These are phyloP conservation scores for Pelagia noctiluca DNA, from an alignment of 30 jellyfish, hydroid and myxozoan genomes.

Conservation along the genomic window DNA sequence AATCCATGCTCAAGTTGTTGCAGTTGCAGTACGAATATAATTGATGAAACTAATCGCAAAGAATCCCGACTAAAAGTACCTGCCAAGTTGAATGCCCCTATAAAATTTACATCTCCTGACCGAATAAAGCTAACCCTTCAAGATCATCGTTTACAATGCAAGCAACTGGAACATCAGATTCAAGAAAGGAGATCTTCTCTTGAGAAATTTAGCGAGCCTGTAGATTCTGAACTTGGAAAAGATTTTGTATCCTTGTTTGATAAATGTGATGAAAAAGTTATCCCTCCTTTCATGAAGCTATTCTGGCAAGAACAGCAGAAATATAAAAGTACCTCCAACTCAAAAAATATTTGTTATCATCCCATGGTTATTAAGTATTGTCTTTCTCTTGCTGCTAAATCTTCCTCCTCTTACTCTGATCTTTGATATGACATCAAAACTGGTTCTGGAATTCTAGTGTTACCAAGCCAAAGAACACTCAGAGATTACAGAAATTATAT, in stretches of 20 bases:
- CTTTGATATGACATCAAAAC: conserved; percentile 27
- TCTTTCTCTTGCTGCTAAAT: no score
- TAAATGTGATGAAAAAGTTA: conserved; percentile 33
- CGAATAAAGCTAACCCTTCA: conserved; percentile 1
- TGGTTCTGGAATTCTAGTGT: conserved; percentile 21
- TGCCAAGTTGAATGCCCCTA: conserved; percentile 5
- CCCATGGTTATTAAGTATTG: conserved; percentile 42
- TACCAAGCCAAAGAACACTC: conserved; percentile 39
- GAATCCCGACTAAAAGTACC: conserved; percentile 12
- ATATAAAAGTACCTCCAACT: not conserved
- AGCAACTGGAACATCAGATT: not conserved
- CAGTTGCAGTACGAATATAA: not conserved
- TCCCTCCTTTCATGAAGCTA: conserved; percentile 31
- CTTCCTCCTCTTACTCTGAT: conserved; percentile 21
- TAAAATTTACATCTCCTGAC: conserved; percentile 4
- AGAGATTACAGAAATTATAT: conserved; percentile 33
- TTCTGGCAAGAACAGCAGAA: conserved; percentile 46
- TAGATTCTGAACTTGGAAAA: not conserved
- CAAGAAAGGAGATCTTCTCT: not conserved
- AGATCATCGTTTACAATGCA: conserved; percentile 8
- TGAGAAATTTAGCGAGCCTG: not conserved
- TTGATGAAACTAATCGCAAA: conserved; percentile 10
- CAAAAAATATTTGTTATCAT: conserved; percentile 19
- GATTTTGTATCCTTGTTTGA: conserved; percentile 5
- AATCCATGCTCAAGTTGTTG: not conserved